Percentiles rank a stretch among this genome's conserved stretches.
phyloP scores from a whole-genome alignment of 2,888 invertebrate genomes.

The Pachycephus smyrnensis region DNA sequence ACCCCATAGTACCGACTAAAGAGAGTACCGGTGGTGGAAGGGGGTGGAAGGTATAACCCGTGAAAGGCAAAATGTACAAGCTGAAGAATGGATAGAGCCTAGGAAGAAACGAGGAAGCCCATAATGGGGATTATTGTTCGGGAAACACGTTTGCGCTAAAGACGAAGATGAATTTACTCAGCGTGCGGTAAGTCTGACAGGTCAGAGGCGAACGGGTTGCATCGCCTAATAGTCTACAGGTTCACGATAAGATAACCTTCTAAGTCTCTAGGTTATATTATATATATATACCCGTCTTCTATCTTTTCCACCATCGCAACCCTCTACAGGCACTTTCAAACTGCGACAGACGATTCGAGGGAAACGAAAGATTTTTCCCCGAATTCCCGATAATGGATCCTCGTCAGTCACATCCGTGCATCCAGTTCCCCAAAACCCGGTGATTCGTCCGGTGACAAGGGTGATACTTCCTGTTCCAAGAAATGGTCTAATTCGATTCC shows the following conservation, averaged over 20 bases:
- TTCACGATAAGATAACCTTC: background rate
- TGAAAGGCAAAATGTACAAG: background rate
- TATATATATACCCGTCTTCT: background rate
- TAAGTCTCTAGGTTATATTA: background rate
- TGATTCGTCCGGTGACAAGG: background rate
- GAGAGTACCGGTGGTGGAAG: background rate
- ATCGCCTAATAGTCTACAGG: background rate
- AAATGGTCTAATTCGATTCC: background rate
- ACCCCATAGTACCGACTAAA: background rate
- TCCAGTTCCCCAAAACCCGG: background rate
- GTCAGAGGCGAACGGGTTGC: background rate
- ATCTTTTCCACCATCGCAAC: background rate
- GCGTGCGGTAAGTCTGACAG: background rate
- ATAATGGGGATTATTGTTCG: slow-evolving; percentile 38
- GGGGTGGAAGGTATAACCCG: background rate
- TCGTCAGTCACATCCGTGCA: too few relatives aligned
- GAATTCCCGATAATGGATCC: too few relatives aligned
- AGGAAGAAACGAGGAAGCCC: slow-evolving; percentile 1
- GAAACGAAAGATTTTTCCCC: background rate
- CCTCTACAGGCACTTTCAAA: background rate
- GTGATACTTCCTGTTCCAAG: background rate
- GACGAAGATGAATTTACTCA: slow-evolving; percentile 28
- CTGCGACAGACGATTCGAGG: background rate
- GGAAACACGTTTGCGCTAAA: slow-evolving; percentile 29
- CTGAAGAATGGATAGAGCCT: background rate